Percentiles rank a stretch among this genome's conserved stretches.
Conservation (phyloP, 1,140 invertebrate species). For the Aphaenogaster floridana region DNA sequence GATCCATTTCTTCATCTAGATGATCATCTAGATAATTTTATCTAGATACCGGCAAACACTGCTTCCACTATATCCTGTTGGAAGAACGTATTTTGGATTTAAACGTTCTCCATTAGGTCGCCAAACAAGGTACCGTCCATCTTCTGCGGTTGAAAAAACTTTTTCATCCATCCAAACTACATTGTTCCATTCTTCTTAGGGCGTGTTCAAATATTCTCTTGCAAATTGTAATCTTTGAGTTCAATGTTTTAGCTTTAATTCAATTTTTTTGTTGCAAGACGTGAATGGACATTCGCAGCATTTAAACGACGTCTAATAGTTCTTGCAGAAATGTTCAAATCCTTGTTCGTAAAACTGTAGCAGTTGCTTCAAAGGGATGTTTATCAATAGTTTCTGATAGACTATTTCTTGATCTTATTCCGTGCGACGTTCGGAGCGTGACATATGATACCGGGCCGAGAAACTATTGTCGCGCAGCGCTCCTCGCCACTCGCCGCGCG, state of each 20-base stretch:
- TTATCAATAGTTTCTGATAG: not conserved
- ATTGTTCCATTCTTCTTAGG: slow-evolving; percentile 19
- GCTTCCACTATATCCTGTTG: slow-evolving; percentile 15
- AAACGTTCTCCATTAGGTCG: not conserved
- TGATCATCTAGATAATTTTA: too few relatives aligned
- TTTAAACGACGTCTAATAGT: not conserved
- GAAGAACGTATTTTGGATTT: slow-evolving; percentile 28
- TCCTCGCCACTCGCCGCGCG: too few relatives aligned
- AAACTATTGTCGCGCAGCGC: too few relatives aligned
- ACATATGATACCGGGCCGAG: too few relatives aligned
- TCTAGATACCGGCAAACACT: too few relatives aligned
- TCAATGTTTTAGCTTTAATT: not conserved
- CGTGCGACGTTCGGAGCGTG: too few relatives aligned
- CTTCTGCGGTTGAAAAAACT: slow-evolving; percentile 53
- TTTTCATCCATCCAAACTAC: slow-evolving; percentile 62
- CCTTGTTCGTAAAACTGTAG: not conserved
- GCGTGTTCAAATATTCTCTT: not conserved
- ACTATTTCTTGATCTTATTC: not conserved
- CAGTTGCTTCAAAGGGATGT: not conserved
- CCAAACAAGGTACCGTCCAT: slow-evolving; percentile 41
- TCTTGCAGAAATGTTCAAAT: not conserved
- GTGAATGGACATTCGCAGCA: not conserved
- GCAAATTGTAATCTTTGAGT: not conserved
- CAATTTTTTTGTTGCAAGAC: not conserved
- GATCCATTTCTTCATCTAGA: too few relatives aligned